These are phyloP conservation scores for Patella vulgata DNA, from an alignment of 1,140 invertebrate species.

Conservation along the genomic window DNA sequence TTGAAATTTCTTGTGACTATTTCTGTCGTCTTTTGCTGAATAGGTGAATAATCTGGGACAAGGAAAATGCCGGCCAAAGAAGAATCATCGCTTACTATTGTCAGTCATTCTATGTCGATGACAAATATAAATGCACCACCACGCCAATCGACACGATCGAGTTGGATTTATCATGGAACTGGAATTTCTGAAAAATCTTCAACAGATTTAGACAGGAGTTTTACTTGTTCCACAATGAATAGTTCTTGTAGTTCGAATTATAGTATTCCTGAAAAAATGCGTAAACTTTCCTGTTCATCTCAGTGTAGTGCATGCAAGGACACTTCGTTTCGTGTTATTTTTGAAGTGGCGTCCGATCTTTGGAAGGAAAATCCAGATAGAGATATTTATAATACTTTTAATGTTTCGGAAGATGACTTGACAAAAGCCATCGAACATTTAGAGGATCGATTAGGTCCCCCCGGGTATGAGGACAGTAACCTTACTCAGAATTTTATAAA, in stretches of 20 bases:
- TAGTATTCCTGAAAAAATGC: conserved; percentile 26
- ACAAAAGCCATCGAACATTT: conserved; percentile 55
- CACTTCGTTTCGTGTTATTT: conserved; percentile 13
- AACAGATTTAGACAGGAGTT: conserved; percentile 2
- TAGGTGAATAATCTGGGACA: too few relatives aligned
- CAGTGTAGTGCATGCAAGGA: conserved; percentile 3
- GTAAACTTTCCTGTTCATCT: conserved; percentile 26
- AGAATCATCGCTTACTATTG: neutral
- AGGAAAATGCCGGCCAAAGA: too few relatives aligned
- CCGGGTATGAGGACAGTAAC: conserved; percentile 16
- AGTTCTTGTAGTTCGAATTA: conserved; percentile 17
- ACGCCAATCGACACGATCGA: neutral
- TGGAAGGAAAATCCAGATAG: conserved; percentile 62
- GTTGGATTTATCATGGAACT: too few relatives aligned
- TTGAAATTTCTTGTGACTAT: too few relatives aligned
- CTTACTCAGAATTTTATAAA: conserved; percentile 20
- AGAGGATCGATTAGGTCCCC: conserved; percentile 48
- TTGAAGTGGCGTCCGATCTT: conserved; percentile 37
- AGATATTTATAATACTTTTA: conserved; percentile 59
- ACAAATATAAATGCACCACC: neutral
- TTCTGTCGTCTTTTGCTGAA: too few relatives aligned
- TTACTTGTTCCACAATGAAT: conserved; percentile 7
- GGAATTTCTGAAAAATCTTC: neutral
- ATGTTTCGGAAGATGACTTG: conserved; percentile 58
- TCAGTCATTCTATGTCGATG: neutral